Evolutionary conservation across 2,888 invertebrate genomes (phyloP).

Genomic region (Pyrgus malvae): DNA sequence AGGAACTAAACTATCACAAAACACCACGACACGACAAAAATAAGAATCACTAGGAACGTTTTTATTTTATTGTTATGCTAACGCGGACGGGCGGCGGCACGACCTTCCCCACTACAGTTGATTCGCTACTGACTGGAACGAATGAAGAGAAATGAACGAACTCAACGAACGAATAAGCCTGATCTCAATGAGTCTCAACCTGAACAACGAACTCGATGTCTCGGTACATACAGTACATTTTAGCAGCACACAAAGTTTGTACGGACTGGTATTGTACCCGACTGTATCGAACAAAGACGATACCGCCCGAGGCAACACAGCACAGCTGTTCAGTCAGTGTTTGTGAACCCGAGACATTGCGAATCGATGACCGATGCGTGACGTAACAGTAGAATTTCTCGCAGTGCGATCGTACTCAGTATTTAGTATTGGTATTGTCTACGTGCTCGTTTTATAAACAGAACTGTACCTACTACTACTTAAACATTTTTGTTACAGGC

Average conservation of each 20-base stretch:
- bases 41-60: constrained; percentile 38
- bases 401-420: no score
- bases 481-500: no score
- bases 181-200: no score
- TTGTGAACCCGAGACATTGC: constrained; percentile 61
- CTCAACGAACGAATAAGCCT: not conserved
- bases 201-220: constrained; percentile 47
- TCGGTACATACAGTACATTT: constrained; percentile 33
- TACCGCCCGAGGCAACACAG: constrained; percentile 52
- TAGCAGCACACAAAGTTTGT: not conserved
- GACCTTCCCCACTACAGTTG: constrained; percentile 34
- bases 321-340: constrained; percentile 78
- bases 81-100: constrained; percentile 39
- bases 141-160: constrained; percentile 33
- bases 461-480: no score
- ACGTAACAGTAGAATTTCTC: constrained; percentile 43
- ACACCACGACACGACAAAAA: constrained; percentile 44
- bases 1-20: constrained; percentile 19
- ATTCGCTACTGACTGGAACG: constrained; percentile 47
- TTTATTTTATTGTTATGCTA: constrained; percentile 38
- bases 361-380: constrained; percentile 63
- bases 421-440: no score
- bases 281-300: constrained; percentile 61
- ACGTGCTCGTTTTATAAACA: no score
- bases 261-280: not conserved